These are phyloP conservation scores for Argopecten irradians DNA, from an alignment of 1,140 invertebrate species.

Conservation along the genomic window DNA sequence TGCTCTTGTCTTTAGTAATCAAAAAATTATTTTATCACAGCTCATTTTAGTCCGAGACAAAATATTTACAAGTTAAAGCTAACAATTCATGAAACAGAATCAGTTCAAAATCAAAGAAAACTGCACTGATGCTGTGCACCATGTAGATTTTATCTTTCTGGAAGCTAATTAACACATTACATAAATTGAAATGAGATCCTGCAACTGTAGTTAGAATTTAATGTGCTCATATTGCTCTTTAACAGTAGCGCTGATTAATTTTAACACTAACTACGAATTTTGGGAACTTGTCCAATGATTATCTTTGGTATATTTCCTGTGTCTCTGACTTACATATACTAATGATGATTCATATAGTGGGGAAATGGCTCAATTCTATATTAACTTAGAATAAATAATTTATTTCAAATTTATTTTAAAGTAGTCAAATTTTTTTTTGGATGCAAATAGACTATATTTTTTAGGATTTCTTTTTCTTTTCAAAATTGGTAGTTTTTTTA, in stretches of 20 bases:
- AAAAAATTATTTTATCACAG: no score
- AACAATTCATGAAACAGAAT: no score
- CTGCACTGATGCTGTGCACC: background rate
- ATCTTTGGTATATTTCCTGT: background rate
- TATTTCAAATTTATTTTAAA: no score
- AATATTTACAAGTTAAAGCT: no score
- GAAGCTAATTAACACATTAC: background rate
- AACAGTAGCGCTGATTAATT: background rate
- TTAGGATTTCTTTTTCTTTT: no score
- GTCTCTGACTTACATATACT: background rate
- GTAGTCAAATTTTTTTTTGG: no score
- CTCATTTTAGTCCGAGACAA: no score
- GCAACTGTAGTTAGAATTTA: background rate
- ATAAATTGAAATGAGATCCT: background rate
- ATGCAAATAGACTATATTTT: no score
- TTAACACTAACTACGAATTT: background rate
- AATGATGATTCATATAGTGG: background rate
- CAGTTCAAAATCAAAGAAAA: no score
- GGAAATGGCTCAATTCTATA: background rate
- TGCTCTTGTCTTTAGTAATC: no score
- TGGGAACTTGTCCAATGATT: background rate
- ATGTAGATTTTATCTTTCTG: background rate
- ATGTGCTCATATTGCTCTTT: background rate
- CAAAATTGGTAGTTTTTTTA: no score
- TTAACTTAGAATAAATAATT: no score